Evolutionary conservation across 2,113 vertebrate species (phyloP).

Genomic region (Fulmarus glacialis): DNA sequence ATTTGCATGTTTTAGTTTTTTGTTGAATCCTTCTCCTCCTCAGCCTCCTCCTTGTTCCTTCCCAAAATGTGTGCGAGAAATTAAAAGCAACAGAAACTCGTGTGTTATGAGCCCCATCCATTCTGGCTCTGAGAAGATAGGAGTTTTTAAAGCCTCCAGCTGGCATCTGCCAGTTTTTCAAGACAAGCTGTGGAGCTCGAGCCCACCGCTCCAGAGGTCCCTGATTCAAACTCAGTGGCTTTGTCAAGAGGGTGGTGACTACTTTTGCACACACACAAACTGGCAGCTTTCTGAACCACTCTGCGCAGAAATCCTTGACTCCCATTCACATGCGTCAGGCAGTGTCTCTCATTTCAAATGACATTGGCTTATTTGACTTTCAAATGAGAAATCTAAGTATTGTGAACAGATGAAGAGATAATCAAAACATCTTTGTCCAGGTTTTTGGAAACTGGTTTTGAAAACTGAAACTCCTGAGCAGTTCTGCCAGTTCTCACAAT

Average conservation of each 20-base stretch:
- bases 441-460: conserved; percentile 54
- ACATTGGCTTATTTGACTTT: conserved; percentile 55
- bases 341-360: conserved; percentile 44
- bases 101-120: background rate
- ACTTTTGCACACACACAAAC: conserved; percentile 7
- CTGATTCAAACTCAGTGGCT: background rate
- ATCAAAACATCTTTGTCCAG: conserved; percentile 68
- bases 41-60: background rate
- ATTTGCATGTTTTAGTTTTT: background rate
- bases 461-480: conserved; percentile 40
- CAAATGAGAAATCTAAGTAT: conserved; percentile 63
- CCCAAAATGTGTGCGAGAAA: background rate
- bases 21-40: background rate
- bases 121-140: background rate
- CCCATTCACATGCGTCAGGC: conserved; percentile 39
- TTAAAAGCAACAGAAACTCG: background rate
- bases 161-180: conserved; percentile 13
- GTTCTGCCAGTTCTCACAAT: conserved; percentile 52
- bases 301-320: conserved; percentile 17
- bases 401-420: conserved; percentile 65
- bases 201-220: background rate
- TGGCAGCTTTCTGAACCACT: conserved; percentile 20
- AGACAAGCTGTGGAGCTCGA: background rate
- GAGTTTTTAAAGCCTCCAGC: conserved; percentile 37
- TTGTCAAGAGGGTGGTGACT: conserved; percentile 10